Base-by-base conservation (phyloP, 2,797 vertebrate species). In the Ataeniobius toweri region DNA sequence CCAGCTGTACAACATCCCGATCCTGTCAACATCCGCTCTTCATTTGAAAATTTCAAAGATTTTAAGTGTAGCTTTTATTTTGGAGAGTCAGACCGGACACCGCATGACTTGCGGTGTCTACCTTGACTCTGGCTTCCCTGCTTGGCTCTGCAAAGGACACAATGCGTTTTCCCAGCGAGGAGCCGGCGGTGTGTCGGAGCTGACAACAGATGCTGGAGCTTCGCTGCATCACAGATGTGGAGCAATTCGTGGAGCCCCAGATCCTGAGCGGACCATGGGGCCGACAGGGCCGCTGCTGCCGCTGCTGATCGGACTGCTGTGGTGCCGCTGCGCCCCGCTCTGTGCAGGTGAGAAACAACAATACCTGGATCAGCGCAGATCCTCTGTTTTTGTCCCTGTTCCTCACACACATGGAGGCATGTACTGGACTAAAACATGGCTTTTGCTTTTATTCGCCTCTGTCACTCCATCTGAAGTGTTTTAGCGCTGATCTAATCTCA, bases 341-440 rank as follows among this genome's bases (percentile, higher is more conserved):
- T 78, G 75, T 84, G 89, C 91, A 94, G 93, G 93, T 94, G 88
- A 94, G 91, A 31, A 50, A 83, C 80, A 83, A 90, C 89, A 86
- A 89, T 75, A 77, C 75, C 18, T 48, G 73, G 6, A 22, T 22
- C 28, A 6, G 51, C 55, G 24, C 3, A 28, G 2, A 24, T 1
- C 31, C 50, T 22, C 3, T 6, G 12, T 65, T 41, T 6, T 7
- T 5, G 55, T 4, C 28, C 41, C 16, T 0, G 14, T 31, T 24
- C 20, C 4, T 0, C 16, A 4, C 1, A 26, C n/a, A 53, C 1
- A 13, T 0, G 16, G 2, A 1, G 18, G 18, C 2, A 3, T 44
- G 10, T 1, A 58, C 26, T n/a, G 63, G 7, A 44, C 36, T 22
- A 12, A 20, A 39, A 31, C 9, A 2, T 56, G 8, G 53, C 5